A percentile compares a stretch with the other conserved stretches of the same genome.
Conservation (phyloP, 2,888 invertebrate genomes). For the Meloe dianella region DNA sequence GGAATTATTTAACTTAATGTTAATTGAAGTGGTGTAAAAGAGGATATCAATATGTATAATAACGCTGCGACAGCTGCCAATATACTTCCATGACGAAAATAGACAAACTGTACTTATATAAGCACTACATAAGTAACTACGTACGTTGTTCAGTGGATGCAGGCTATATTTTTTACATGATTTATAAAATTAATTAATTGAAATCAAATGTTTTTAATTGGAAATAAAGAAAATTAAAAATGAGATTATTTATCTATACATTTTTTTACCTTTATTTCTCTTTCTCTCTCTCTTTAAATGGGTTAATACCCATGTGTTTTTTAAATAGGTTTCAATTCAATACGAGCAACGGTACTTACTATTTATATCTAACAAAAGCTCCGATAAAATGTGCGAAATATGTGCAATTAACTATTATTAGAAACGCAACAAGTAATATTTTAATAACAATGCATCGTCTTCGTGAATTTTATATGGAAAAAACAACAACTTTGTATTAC, state of each 20-base stretch:
- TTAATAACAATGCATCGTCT: conserved; percentile 48
- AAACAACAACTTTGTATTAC: background rate
- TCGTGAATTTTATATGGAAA: conserved; percentile 47
- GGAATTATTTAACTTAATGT: too few species aligned
- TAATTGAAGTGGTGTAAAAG: too few species aligned
- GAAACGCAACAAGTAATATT: conserved; percentile 52
- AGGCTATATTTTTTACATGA: too few species aligned
- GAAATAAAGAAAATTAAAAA: background rate
- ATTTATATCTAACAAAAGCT: background rate
- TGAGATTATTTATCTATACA: background rate
- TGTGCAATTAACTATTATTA: conserved; percentile 52
- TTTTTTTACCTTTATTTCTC: background rate
- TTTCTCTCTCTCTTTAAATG: background rate
- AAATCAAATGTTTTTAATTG: background rate
- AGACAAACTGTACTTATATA: too few species aligned
- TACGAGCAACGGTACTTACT: conserved; percentile 4
- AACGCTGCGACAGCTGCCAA: too few species aligned
- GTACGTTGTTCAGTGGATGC: too few species aligned
- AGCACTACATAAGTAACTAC: too few species aligned
- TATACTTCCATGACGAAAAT: too few species aligned
- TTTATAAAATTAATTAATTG: background rate
- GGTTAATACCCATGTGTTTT: too few species aligned
- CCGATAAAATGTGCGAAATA: conserved; percentile 2
- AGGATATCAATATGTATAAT: too few species aligned
- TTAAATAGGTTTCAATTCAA: background rate